Base-by-base conservation (phyloP, 2,797 vertebrate species). In the Sebastes goodei region DNA sequence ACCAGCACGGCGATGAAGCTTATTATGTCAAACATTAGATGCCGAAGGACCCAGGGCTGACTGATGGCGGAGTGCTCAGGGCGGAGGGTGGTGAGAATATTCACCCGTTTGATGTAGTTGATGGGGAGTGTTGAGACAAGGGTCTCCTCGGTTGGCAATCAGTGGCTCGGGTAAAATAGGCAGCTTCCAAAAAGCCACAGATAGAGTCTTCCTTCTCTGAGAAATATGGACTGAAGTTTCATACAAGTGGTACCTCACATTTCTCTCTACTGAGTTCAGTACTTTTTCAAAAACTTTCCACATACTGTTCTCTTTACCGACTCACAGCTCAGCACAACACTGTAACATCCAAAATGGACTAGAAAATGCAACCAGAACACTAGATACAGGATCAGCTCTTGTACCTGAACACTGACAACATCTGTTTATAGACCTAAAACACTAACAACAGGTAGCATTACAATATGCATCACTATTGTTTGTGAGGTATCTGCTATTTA, bases 11-110 rank as follows among this genome's bases (percentile, higher is more conserved):
- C 46, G 29, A 83, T 86, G 81, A 90, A 89, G 92, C 88, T 92
- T 88, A 89, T 93, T 91, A 90, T 92, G 76, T 90, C 73, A 72
- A 71, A 62, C 78, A 49, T 70, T 80, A 76, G 67, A 85, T 69
- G 74, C 61, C 4, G 53, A 78, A 71, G 62, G 72, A 76, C 72
- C 66, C 20, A 4, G 23, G 61, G 42, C 76, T 70, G 68, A 79
- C 77, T 78, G 82, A 83, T 78, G 69, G 68, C 4, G 1, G 49
- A 25, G 38, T 27, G 46, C 15, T 70, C 35, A 5, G 53, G 42
- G 35, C 2, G 2, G 63, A 20, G 9, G 21, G 14, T 46, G 38
- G 38, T 25, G 23, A 23, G 78, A 68, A 70, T 78, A 71, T 86
- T 85, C 76, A 68, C 72, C 69, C 4, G 52, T 84, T 84, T 89